phyloP scores from a whole-genome alignment of 2,797 vertebrate species.

The Todus mexicanus region DNA sequence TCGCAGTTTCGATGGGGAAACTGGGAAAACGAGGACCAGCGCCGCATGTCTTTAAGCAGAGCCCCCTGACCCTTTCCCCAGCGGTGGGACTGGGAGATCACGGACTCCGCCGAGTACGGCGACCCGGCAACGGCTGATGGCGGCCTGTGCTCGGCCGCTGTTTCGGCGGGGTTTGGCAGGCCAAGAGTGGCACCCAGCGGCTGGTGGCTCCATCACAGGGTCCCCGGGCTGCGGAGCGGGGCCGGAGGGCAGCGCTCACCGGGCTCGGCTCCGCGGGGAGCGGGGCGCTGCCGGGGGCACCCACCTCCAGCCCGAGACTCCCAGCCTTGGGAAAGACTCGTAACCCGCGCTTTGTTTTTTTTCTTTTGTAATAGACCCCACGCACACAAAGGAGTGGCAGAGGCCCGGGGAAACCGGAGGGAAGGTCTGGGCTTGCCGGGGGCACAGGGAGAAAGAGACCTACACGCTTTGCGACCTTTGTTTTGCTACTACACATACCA shows the following conservation, averaged over 20 bases:
- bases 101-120: background rate
- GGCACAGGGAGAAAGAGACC: background rate
- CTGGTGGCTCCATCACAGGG: background rate
- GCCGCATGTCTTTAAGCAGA: background rate
- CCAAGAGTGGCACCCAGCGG: constrained; percentile 44
- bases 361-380: background rate
- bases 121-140: background rate
- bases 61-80: no score
- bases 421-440: background rate
- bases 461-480: background rate
- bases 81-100: background rate
- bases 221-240: background rate
- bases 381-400: background rate
- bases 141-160: background rate
- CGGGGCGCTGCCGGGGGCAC: background rate
- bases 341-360: background rate
- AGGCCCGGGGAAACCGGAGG: background rate
- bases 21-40: fast-evolving
- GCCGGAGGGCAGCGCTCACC: no score
- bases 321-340: background rate
- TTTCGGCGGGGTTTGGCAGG: background rate
- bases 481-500: fast-evolving
- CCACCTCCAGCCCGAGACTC: no score
- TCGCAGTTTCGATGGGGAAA: fast-evolving
- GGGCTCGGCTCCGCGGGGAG: background rate